phyloP scores from a whole-genome alignment of 2,113 vertebrate species.

The Cairina moschata region DNA sequence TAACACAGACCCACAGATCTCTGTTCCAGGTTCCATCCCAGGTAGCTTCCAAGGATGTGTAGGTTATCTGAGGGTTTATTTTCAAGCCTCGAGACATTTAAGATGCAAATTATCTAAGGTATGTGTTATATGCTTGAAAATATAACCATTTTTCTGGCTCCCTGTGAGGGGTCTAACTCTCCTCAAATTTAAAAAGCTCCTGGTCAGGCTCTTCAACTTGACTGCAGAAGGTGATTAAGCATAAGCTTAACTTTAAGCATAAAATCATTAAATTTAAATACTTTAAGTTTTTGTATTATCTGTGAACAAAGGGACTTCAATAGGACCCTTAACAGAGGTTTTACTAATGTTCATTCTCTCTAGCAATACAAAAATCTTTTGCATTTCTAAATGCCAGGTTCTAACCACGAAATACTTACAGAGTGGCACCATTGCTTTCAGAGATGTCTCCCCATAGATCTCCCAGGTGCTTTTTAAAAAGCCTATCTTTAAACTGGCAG shows the following conservation, averaged over 20 bases:
- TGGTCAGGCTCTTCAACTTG: neutral
- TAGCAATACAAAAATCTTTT: neutral
- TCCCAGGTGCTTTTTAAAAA: neutral
- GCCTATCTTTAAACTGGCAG: neutral
- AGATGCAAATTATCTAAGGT: slow-evolving; percentile 2
- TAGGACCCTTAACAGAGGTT: neutral
- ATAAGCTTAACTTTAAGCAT: neutral
- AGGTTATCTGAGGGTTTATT: slow-evolving; percentile 1
- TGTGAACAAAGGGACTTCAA: neutral
- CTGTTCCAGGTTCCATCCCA: neutral
- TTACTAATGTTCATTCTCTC: neutral
- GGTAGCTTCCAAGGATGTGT: neutral
- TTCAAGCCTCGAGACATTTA: neutral
- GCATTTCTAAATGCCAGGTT: neutral
- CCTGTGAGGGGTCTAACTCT: neutral
- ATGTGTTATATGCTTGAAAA: neutral
- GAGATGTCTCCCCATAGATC: neutral
- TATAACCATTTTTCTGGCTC: neutral
- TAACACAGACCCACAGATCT: neutral
- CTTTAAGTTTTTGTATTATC: neutral
- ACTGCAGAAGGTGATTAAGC: neutral
- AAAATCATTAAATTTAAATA: slow-evolving; percentile 7
- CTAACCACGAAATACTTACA: neutral
- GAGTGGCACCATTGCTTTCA: neutral
- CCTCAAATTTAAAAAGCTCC: neutral